Conservation (phyloP, 2,113 vertebrate species). For the Uropsilus gracilis region DNA sequence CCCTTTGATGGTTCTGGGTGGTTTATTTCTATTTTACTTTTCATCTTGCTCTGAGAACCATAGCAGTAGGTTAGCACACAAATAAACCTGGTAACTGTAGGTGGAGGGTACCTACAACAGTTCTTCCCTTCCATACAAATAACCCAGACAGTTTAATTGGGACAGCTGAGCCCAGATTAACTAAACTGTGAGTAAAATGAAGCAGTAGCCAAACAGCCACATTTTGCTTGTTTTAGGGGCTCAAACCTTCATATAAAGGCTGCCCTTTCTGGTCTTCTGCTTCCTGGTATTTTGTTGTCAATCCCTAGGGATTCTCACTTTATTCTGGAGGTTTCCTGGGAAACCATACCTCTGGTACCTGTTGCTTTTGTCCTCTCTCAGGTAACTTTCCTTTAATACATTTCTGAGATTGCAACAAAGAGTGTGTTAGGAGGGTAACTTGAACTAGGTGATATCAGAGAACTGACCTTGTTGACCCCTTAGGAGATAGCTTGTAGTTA, state of each 20-base stretch:
- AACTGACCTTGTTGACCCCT: not conserved
- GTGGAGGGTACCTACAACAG: not conserved
- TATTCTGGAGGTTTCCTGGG: not conserved
- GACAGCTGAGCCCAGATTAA: not conserved
- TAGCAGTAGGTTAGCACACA: constrained; percentile 10
- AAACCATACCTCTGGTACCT: not conserved
- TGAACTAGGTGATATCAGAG: not conserved
- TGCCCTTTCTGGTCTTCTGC: not conserved
- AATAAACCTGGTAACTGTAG: not conserved
- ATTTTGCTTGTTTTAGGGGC: not conserved
- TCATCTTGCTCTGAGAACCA: constrained; percentile 25
- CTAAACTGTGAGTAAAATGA: not conserved
- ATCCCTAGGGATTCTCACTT: not conserved
- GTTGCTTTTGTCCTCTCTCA: not conserved
- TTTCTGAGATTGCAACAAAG: not conserved
- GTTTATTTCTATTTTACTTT: constrained; percentile 70
- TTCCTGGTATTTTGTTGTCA: not conserved
- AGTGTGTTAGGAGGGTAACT: not conserved
- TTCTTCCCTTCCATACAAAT: not conserved
- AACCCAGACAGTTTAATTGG: not conserved
- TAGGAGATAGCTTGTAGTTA: not conserved
- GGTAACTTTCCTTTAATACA: not conserved
- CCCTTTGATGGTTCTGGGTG: constrained; percentile 63
- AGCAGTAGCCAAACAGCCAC: not conserved
- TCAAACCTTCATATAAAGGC: not conserved